Evolutionary conservation across 2,797 vertebrate species (phyloP), one percentile per base, ranked within the genome.

Genomic region (Menidia menidia): DNA sequence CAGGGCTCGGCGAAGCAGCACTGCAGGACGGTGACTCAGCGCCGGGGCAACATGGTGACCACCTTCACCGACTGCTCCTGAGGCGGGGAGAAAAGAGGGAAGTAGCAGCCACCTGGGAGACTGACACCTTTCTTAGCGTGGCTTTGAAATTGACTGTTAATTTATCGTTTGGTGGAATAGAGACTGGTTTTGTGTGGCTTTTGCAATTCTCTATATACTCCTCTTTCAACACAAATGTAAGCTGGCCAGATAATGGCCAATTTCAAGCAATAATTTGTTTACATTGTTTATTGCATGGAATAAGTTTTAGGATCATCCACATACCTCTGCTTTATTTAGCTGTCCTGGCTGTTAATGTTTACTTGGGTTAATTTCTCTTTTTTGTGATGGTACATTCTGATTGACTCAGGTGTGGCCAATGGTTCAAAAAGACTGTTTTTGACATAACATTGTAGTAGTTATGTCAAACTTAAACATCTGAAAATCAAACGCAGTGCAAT

Each of bases 1-100:
- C 96, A 96, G 8, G 90, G 94, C 68, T 91, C 97, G n/a, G 94
- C 90, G 50, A 97, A 98, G 91, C 94, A 93, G 73, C 96, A 98
- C 87, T 99, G 98, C 84, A 96, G 96, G 91, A 98, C 97, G 84
- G 97, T 99, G 89, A 99, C 98, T 2, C 95, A 99, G 81, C 94
- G 98, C 7, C 90, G 95, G 87, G 98, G 98, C 63, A 99, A 99
- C 89, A 98, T 98, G 97, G 98, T 99, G 77, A 97, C 97, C 63
- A 99, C 98, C 0, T 99, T 98, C 70, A 98, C 97, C 0, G 98
- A 93, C 77, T 93, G 92, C 84, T 92, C 92, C 81, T 93, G 82
- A 92, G 73, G 30, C 1, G 0, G 7, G 32, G 18, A 11, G 42
- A 54, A 19, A 25, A 12, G 12, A 3, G 33, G 5, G 4, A n/a